Percentiles rank a stretch among this genome's conserved stretches.
Evolutionary conservation across 2,888 invertebrate species (phyloP).

Genomic region (Lasioglossum lativentre): DNA sequence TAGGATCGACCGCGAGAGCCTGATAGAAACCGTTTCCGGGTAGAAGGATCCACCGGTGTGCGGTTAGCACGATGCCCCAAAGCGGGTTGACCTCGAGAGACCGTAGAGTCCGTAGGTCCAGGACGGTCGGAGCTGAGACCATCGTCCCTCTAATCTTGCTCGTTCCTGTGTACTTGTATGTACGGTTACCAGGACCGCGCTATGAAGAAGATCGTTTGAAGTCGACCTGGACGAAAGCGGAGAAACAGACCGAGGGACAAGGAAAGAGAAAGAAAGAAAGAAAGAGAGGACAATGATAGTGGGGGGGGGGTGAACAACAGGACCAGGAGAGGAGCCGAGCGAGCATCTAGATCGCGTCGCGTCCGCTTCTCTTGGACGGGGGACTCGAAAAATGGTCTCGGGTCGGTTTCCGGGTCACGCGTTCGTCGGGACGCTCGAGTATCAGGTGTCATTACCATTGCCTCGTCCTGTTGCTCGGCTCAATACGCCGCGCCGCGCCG

Average conservation of each 20-base stretch:
- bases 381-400: slow-evolving; percentile 74
- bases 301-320: slow-evolving; percentile 39
- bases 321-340: slow-evolving; percentile 40
- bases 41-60: slow-evolving; percentile 78
- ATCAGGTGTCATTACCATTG: slow-evolving; percentile 82
- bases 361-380: slow-evolving; percentile 60
- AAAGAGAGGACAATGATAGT: slow-evolving; percentile 16
- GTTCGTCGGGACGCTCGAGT: slow-evolving; percentile 75
- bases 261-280: slow-evolving; percentile 21
- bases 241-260: background rate
- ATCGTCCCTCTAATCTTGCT: slow-evolving; percentile 80
- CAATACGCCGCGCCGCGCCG: slow-evolving; percentile 58
- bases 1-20: slow-evolving; percentile 66
- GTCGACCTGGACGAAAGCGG: slow-evolving; percentile 24
- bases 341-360: slow-evolving; percentile 71
- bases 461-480: slow-evolving; percentile 55
- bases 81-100: slow-evolving; percentile 83
- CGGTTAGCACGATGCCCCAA: slow-evolving; percentile 84
- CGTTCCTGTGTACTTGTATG: slow-evolving; percentile 64
- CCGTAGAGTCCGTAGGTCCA: slow-evolving; percentile 73
- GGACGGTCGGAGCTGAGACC: slow-evolving; percentile 72
- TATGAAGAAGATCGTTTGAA: slow-evolving; percentile 54
- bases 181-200: slow-evolving; percentile 52
- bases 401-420: slow-evolving; percentile 82
- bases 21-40: slow-evolving; percentile 80